phyloP scores from a whole-genome alignment of 1,140 invertebrate genomes.

The Drosophila tani region DNA sequence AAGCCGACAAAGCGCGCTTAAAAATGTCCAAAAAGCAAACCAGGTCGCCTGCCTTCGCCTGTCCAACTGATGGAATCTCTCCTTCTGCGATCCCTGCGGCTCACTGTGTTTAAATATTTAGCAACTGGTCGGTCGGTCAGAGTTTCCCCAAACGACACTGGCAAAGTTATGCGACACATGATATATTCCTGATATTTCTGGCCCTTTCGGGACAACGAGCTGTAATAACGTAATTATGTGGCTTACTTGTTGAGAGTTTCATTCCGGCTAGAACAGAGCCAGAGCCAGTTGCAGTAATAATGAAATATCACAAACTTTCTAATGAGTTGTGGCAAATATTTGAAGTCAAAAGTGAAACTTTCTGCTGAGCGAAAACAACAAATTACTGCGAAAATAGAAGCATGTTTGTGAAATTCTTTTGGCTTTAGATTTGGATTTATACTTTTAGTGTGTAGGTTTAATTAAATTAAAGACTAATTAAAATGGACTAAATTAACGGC shows the following conservation, averaged over 20 bases:
- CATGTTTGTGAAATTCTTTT: slow-evolving; percentile 4
- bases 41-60: slow-evolving; percentile 25
- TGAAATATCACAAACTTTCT: slow-evolving; percentile 47
- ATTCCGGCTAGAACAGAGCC: slow-evolving; percentile 2
- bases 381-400: slow-evolving; percentile 1
- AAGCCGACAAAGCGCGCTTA: slow-evolving; percentile 75
- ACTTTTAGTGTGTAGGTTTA: background rate
- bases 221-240: slow-evolving; percentile 50
- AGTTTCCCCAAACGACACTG: background rate
- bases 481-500: too few relatives aligned
- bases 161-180: slow-evolving; percentile 40
- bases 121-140: slow-evolving; percentile 15
- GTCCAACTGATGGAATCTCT: slow-evolving; percentile 39
- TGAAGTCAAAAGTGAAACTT: slow-evolving; percentile 31
- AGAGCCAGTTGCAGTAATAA: slow-evolving; percentile 43
- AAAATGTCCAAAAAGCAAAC: slow-evolving; percentile 65
- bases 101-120: slow-evolving; percentile 33
- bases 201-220: slow-evolving; percentile 12
- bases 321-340: slow-evolving; percentile 50
- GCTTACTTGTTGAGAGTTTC: slow-evolving; percentile 46
- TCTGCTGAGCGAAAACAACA: background rate
- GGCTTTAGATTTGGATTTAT: background rate
- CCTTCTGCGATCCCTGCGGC: slow-evolving; percentile 17
- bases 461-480: background rate
- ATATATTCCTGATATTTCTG: slow-evolving; percentile 35